A percentile compares a stretch with the other conserved stretches of the same genome.
Conservation (phyloP, 2,888 invertebrate species). For the Arge pagana region DNA sequence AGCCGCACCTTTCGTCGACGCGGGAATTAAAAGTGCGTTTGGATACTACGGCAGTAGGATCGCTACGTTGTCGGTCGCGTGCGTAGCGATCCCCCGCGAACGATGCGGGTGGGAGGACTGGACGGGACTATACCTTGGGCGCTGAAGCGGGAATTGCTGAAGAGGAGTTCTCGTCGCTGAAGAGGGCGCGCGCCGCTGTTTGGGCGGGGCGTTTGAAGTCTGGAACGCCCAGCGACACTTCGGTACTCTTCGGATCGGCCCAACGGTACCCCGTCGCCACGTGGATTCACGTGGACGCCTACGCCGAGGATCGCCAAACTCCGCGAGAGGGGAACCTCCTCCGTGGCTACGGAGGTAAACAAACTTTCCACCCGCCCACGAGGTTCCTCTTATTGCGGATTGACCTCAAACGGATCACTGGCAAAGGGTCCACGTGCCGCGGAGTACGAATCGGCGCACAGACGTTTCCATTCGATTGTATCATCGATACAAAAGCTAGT, state of each 20-base stretch:
- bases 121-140: slow-evolving; percentile 34
- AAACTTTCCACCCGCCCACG: slow-evolving; percentile 16
- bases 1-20: neutral
- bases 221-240: slow-evolving; percentile 32
- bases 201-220: slow-evolving; percentile 20
- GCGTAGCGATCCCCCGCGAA: slow-evolving; percentile 19
- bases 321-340: slow-evolving; percentile 14
- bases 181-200: slow-evolving; percentile 31
- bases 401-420: neutral
- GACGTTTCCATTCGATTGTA: too few species aligned
- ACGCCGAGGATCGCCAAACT: slow-evolving; percentile 54
- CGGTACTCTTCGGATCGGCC: slow-evolving; percentile 47
- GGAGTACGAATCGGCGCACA: too few species aligned
- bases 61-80: slow-evolving; percentile 14
- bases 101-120: slow-evolving; percentile 35
- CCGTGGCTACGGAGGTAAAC: slow-evolving; percentile 19
- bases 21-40: neutral
- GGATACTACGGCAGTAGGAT: slow-evolving; percentile 1
- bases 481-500: too few species aligned
- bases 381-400: slow-evolving; percentile 3
- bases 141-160: slow-evolving; percentile 28
- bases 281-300: slow-evolving; percentile 63
- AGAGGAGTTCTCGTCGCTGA: slow-evolving; percentile 30
- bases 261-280: slow-evolving; percentile 63
- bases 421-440: slow-evolving; percentile 4